Percentiles rank a stretch among this genome's conserved stretches.
These are phyloP conservation scores for Aphelocoma californica DNA, from an alignment of 2,797 vertebrate genomes.

Conservation along the genomic window DNA sequence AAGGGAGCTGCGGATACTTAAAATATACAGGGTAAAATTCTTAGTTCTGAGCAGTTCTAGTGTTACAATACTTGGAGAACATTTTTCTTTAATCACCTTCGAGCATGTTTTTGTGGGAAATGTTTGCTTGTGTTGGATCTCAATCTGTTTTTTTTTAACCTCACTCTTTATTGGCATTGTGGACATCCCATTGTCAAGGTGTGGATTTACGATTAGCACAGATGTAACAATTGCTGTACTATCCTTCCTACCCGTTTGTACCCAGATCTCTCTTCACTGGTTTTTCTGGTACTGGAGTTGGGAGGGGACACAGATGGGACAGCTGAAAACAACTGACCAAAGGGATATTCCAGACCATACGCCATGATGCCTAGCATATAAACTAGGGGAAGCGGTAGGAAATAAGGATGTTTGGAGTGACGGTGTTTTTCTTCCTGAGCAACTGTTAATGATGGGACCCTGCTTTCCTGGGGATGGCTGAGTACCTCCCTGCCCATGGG, in stretches of 20 bases:
- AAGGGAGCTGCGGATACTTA: not conserved
- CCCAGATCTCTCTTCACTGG: not conserved
- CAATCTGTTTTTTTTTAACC: not conserved
- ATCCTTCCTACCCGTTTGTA: not conserved
- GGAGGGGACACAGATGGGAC: not conserved
- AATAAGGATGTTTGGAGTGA: not conserved
- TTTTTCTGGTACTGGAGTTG: not conserved
- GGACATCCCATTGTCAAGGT: not conserved
- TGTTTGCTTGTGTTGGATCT: not conserved
- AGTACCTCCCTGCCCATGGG: not conserved
- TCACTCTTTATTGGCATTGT: rapidly evolving
- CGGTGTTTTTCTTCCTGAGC: not conserved
- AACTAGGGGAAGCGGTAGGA: not conserved
- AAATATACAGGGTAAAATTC: not conserved
- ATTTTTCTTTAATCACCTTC: not conserved
- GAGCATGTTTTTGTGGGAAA: not conserved
- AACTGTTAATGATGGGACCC: not conserved
- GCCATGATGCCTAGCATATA: not conserved
- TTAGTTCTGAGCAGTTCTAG: not conserved
- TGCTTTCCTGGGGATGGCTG: not conserved
- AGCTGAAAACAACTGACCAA: too few relatives aligned
- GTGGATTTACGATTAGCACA: not conserved
- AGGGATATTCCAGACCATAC: not conserved
- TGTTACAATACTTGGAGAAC: not conserved
- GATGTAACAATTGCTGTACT: not conserved